Conservation (phyloP, 1,140 invertebrate species). For the Penaeus chinensis region DNA sequence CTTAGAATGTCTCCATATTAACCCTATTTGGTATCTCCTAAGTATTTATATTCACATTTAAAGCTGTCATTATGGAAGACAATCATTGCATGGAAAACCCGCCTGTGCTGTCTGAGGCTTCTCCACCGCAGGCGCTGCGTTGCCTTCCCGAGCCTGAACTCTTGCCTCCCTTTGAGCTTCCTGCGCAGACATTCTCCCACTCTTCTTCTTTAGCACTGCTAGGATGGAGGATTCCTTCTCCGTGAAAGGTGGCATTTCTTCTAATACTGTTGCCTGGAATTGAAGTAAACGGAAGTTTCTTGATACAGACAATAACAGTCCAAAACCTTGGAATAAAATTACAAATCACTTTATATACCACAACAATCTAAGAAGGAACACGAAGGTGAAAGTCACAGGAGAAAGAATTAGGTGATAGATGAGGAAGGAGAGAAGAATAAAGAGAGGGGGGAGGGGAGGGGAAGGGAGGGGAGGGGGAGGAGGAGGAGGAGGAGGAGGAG, state of each 20-base stretch:
- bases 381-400: no score
- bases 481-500: no score
- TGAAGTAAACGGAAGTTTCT: not conserved
- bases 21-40: not conserved
- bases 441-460: no score
- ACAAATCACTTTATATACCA: not conserved
- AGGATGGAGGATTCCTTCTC: slow-evolving; percentile 96
- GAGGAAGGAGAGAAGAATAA: not conserved
- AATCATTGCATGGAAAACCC: not conserved
- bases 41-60: not conserved
- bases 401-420: slow-evolving; percentile 23
- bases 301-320: not conserved
- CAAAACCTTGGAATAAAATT: slow-evolving; percentile 13
- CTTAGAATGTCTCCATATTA: no score
- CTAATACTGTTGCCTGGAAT: slow-evolving; percentile 89
- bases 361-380: no score
- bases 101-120: slow-evolving; percentile 54
- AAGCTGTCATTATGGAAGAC: no score
- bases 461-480: no score
- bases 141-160: slow-evolving; percentile 49
- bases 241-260: slow-evolving; percentile 99
- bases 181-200: slow-evolving; percentile 83
- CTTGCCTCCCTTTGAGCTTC: slow-evolving; percentile 62
- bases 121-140: slow-evolving; percentile 30
- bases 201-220: slow-evolving; percentile 98